A percentile compares a stretch with the other conserved stretches of the same genome.
Conservation (phyloP, 2,888 invertebrate genomes). For the Dynastes hyllus region DNA sequence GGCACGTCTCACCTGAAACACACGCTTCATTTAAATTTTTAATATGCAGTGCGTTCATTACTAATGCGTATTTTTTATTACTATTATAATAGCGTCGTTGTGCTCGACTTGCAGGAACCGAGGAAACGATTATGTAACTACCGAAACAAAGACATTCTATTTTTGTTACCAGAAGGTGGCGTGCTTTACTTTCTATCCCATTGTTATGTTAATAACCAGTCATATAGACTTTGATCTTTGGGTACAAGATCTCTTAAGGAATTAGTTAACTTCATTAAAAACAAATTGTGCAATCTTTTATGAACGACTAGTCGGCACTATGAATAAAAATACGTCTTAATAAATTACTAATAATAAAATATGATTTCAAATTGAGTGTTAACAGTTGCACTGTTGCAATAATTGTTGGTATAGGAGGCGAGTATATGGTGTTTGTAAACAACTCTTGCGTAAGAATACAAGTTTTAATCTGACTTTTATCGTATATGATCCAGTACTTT, state of each 20-base stretch:
- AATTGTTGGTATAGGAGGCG: too few species aligned
- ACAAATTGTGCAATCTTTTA: not conserved
- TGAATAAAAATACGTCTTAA: conserved; percentile 3
- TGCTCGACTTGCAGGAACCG: conserved; percentile 18
- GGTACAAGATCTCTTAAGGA: conserved; percentile 15
- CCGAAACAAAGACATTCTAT: conserved; percentile 41
- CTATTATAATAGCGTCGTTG: conserved; percentile 23
- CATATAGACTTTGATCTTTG: conserved; percentile 26
- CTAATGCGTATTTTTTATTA: conserved; percentile 29
- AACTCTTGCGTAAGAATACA: too few species aligned
- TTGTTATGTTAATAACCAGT: conserved; percentile 32
- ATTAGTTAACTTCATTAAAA: conserved; percentile 9
- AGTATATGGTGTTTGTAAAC: too few species aligned
- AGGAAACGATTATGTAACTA: conserved; percentile 18
- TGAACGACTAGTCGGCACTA: not conserved
- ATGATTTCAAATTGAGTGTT: not conserved
- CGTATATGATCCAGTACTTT: too few species aligned
- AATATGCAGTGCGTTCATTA: conserved; percentile 19
- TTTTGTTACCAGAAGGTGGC: conserved; percentile 39
- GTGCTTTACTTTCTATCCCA: conserved; percentile 38
- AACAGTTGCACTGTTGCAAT: not conserved
- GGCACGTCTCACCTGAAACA: conserved; percentile 37
- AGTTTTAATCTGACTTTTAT: too few species aligned
- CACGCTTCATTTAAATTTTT: conserved; percentile 39
- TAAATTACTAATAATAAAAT: too few species aligned